Evolutionary conservation across 2,888 invertebrate genomes (phyloP).

Genomic region (Tanaodytes sp.): DNA sequence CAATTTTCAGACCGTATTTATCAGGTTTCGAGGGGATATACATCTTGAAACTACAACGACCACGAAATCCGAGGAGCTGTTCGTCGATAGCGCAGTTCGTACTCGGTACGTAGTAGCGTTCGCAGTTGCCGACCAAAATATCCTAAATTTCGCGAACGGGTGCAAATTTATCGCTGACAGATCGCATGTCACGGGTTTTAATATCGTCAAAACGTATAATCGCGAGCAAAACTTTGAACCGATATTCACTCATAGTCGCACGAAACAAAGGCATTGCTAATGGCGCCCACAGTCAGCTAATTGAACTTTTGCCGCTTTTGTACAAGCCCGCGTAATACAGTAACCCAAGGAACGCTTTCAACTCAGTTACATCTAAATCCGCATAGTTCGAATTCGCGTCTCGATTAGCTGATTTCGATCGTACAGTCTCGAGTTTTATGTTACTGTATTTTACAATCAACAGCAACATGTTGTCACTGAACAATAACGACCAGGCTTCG

Average conservation of each 20-base stretch:
- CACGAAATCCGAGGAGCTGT: slow-evolving; percentile 16
- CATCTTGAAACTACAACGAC: not conserved
- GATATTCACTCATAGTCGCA: too few relatives aligned
- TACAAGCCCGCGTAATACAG: slow-evolving; percentile 9
- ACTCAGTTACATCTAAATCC: slow-evolving; percentile 17
- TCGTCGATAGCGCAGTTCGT: slow-evolving; percentile 4
- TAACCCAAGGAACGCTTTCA: slow-evolving; percentile 5
- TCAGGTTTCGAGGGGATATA: slow-evolving; percentile 31
- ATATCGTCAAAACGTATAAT: slow-evolving; percentile 27
- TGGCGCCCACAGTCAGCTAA: not conserved
- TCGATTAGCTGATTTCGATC: not conserved
- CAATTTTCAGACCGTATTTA: slow-evolving; percentile 28
- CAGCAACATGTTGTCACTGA: slow-evolving; percentile 53
- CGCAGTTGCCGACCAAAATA: not conserved
- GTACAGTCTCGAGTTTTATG: slow-evolving; percentile 5
- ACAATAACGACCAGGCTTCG: not conserved
- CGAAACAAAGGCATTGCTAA: slow-evolving; percentile 9
- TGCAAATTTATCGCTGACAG: slow-evolving; percentile 18
- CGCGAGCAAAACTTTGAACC: too few relatives aligned
- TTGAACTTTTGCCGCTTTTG: slow-evolving; percentile 5
- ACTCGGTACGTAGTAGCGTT: slow-evolving; percentile 5
- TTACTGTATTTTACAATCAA: slow-evolving; percentile 8
- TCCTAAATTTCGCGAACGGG: slow-evolving; percentile 22
- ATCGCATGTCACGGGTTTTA: slow-evolving; percentile 4
- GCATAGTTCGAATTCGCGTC: not conserved